Conservation (phyloP, 2,797 vertebrate species). For the Helicolenus hilgendorfi region DNA sequence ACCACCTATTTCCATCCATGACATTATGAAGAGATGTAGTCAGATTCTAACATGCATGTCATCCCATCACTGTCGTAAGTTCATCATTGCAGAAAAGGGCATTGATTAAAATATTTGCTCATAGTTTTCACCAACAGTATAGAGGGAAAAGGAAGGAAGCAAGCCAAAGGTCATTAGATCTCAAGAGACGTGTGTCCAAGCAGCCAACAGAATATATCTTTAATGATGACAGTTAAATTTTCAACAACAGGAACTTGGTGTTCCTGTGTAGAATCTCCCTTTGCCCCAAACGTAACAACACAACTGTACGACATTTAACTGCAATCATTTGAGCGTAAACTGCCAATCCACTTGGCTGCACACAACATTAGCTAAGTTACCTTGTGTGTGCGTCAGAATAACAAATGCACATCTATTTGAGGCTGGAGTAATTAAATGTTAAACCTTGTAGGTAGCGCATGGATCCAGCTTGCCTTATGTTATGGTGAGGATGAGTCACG, state of each 20-base stretch:
- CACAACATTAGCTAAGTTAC: background rate
- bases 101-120: background rate
- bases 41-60: background rate
- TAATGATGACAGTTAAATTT: conserved; percentile 6
- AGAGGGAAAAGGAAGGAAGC: background rate
- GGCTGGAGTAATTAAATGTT: conserved; percentile 56
- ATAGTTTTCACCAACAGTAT: background rate
- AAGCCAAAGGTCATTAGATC: background rate
- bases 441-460: conserved; percentile 37
- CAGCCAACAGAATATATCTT: conserved; percentile 20
- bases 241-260: conserved; percentile 3
- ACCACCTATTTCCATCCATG: background rate
- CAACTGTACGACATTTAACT: background rate
- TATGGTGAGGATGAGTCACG: conserved; percentile 76
- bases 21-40: background rate
- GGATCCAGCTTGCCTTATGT: conserved; percentile 44
- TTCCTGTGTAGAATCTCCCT: background rate
- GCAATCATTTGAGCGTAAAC: background rate
- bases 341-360: conserved; percentile 9
- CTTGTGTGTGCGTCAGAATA: background rate
- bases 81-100: background rate
- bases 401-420: conserved; percentile 43
- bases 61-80: background rate
- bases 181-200: background rate
- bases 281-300: background rate